phyloP scores from a whole-genome alignment of 2,113 vertebrate genomes.

The Centrocercus urophasianus region DNA sequence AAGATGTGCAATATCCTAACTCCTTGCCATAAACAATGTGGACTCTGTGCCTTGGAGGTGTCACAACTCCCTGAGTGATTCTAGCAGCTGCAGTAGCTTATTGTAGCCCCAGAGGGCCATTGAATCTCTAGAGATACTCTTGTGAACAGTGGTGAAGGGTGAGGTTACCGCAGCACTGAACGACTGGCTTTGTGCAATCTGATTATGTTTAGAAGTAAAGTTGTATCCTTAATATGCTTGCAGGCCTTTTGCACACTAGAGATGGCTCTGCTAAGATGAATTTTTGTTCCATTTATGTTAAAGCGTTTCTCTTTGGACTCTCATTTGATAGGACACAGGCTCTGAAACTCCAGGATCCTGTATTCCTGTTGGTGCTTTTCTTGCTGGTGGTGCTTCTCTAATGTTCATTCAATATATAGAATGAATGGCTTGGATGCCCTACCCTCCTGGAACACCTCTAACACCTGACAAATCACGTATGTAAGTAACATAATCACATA shows the following conservation, averaged over 20 bases:
- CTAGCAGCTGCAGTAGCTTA: background rate
- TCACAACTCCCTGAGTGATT: background rate
- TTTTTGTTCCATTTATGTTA: background rate
- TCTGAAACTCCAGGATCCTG: background rate
- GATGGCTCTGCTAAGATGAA: background rate
- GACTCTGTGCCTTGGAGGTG: background rate
- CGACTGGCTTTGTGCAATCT: background rate
- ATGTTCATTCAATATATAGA: background rate
- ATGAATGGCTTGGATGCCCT: background rate
- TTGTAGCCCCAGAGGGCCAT: background rate
- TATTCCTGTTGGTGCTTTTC: background rate
- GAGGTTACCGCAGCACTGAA: background rate
- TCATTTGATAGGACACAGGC: background rate
- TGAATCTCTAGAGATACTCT: background rate
- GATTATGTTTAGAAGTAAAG: background rate
- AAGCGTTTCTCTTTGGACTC: background rate
- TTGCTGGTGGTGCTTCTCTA: background rate
- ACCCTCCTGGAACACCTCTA: background rate
- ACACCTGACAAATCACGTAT: background rate
- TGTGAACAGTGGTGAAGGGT: background rate
- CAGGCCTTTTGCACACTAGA: background rate
- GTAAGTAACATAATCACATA: background rate
- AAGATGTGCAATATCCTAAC: background rate
- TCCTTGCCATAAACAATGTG: background rate
- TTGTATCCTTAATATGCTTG: background rate